Percentiles rank a stretch among this genome's conserved stretches.
These are phyloP conservation scores for Phaethon lepturus DNA, from an alignment of 2,113 vertebrate species.

Conservation along the genomic window DNA sequence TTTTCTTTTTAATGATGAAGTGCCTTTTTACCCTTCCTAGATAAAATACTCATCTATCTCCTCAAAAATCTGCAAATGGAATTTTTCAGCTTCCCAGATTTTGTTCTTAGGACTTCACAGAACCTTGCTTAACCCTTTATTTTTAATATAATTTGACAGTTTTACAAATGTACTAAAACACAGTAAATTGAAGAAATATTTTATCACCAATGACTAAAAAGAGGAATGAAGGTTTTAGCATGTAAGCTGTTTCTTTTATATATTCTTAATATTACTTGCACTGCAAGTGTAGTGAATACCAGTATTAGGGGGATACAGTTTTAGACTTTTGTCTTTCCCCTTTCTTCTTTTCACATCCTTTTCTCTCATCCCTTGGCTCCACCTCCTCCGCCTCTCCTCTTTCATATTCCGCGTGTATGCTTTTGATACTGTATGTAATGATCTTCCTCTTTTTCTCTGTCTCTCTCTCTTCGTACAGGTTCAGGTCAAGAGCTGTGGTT, in stretches of 20 bases:
- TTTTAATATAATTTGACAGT: background rate
- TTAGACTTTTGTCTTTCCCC: slow-evolving; percentile 16
- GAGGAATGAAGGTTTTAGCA: background rate
- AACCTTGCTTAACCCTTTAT: background rate
- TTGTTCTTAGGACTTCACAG: background rate
- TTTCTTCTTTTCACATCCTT: slow-evolving; percentile 37
- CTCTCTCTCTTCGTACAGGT: slow-evolving; percentile 12
- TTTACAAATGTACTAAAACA: background rate
- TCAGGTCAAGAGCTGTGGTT: slow-evolving; percentile 44
- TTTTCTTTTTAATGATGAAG: background rate
- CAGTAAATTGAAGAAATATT: background rate
- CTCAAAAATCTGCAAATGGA: background rate
- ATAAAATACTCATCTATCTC: background rate
- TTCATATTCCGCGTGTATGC: background rate
- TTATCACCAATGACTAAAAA: background rate
- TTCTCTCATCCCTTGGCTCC: slow-evolving; percentile 45
- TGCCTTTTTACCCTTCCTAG: background rate
- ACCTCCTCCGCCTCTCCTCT: slow-evolving; percentile 16
- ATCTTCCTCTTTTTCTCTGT: background rate
- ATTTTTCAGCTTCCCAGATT: background rate
- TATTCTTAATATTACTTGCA: background rate
- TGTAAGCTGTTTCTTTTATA: background rate
- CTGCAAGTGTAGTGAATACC: background rate
- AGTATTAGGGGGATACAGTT: background rate
- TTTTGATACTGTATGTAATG: slow-evolving; percentile 32